Base-by-base conservation (phyloP, 2,113 vertebrate genomes). In the Psophia crepitans region DNA sequence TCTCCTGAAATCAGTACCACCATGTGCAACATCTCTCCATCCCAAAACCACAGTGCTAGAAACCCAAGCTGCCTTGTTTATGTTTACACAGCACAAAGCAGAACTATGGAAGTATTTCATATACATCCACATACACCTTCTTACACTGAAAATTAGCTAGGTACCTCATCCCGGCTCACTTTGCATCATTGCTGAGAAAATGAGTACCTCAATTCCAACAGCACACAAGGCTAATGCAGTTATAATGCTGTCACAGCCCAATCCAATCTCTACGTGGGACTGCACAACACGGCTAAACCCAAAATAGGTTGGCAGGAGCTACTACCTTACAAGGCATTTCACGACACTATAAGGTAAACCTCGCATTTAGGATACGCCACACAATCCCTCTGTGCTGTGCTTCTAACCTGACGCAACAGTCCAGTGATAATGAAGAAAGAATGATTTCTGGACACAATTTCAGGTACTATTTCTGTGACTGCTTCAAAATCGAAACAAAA, bases 171-270 rank as follows among this genome's bases (percentile, higher is more conserved):
- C 57, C 79, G 74, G 43, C 33, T 74, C 63, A 56, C 18, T 49
- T 1, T 7, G 13, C 32, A 61, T 37, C 49, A 81, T 35, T 75
- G 51, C 81, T 56, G 81, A 71, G 56, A 53, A 78, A 87, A n/a
- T 1, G 1, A 54, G 9, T 19, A 43, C 26, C 54, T 70, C 14
- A 9, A 54, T 54, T 83, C 60, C 6, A 2, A 28, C 0, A 73
- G 76, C 76, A 88, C 28, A 57, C 22, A 49, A 5, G 2, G 71
- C 41, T 57, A 74, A 53, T 7, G 24, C 66, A 87, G 73, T 51
- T 41, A 0, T 9, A 81, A 54, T 9, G 16, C 71, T 65, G 61
- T 30, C 63, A 69, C 56, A 85, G 28, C 33, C 20, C 80, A 37
- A 8, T 3, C 39, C 27, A 85, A 49, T 73, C 54, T 41, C 71